These are phyloP conservation scores for Pyrgilauda ruficollis DNA, from an alignment of 2,113 vertebrate species.

Conservation along the genomic window DNA sequence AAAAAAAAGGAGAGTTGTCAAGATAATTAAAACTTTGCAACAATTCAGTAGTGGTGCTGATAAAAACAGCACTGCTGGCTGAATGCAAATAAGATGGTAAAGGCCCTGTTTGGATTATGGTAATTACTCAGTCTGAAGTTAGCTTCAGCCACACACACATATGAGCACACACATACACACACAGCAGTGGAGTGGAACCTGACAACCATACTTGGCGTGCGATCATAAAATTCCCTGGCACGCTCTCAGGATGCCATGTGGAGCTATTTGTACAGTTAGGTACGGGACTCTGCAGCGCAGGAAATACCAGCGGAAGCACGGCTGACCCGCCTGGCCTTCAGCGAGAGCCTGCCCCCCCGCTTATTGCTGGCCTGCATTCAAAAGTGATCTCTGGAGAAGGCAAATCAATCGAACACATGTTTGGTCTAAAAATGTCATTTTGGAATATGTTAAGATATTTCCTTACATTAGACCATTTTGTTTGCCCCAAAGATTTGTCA, in stretches of 20 bases:
- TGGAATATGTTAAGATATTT: conserved; percentile 65
- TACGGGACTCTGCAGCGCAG: conserved; percentile 58
- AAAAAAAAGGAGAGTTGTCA: conserved; percentile 46
- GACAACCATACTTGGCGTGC: conserved; percentile 77
- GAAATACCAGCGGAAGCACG: conserved; percentile 65
- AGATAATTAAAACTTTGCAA: conserved; percentile 61
- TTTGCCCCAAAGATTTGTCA: conserved; percentile 67
- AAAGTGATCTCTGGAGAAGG: conserved; percentile 68
- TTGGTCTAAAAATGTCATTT: conserved; percentile 70
- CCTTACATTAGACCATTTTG: conserved; percentile 61
- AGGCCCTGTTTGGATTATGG: conserved; percentile 76
- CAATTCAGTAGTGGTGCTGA: conserved; percentile 59
- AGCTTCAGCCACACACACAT: conserved; percentile 76
- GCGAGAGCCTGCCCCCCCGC: conserved; percentile 9
- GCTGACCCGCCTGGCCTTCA: conserved; percentile 56
- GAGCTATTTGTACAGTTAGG: conserved; percentile 69
- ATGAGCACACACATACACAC: conserved; percentile 64
- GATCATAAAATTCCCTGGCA: conserved; percentile 71
- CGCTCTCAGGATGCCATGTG: conserved; percentile 58
- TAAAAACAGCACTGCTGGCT: conserved; percentile 73
- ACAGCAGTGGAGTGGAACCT: conserved; percentile 69
- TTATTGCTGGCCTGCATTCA: conserved; percentile 49
- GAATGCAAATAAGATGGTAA: conserved; percentile 68
- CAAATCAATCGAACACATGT: conserved; percentile 71
- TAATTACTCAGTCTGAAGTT: conserved; percentile 82